phyloP scores from a whole-genome alignment of 1,140 invertebrate genomes.

The Drosophila sechellia region DNA sequence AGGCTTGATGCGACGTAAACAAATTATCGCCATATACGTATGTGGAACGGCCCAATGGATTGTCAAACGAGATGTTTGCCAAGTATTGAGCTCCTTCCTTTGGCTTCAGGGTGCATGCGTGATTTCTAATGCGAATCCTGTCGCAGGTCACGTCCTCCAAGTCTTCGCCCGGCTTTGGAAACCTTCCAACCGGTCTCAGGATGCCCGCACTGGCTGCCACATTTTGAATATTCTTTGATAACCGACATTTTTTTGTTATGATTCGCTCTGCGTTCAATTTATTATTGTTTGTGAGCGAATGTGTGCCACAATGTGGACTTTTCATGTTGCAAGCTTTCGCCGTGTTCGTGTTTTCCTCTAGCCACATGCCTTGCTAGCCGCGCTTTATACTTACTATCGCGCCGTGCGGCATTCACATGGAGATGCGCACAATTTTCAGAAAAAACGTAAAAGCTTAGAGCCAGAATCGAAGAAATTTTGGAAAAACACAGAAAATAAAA shows the following conservation, averaged over 20 bases:
- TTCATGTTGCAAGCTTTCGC: constrained; percentile 29
- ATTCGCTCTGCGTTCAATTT: constrained; percentile 12
- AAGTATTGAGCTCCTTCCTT: neutral
- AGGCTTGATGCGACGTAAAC: neutral
- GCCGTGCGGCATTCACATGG: constrained; percentile 11
- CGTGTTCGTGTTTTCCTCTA: constrained; percentile 23
- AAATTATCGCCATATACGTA: no score
- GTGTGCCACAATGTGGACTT: constrained; percentile 41
- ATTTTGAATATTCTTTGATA: neutral
- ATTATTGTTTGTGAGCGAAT: constrained; percentile 47
- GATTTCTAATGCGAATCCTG: constrained; percentile 11
- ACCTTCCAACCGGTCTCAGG: neutral
- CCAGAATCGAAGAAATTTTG: constrained; percentile 6
- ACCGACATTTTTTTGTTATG: constrained; percentile 32
- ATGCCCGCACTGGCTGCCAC: no score
- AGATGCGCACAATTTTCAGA: neutral
- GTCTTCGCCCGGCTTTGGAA: neutral
- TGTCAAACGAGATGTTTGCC: neutral
- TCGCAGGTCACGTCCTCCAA: constrained; percentile 8
- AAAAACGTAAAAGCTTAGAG: constrained; percentile 6
- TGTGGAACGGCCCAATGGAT: neutral
- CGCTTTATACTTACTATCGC: constrained; percentile 16
- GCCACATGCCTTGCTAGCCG: no score
- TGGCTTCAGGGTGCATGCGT: constrained; percentile 24
- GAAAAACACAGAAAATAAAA: constrained; percentile 42